Evolutionary conservation across 1,140 invertebrate genomes (phyloP).

Genomic region (Drosophila erecta): DNA sequence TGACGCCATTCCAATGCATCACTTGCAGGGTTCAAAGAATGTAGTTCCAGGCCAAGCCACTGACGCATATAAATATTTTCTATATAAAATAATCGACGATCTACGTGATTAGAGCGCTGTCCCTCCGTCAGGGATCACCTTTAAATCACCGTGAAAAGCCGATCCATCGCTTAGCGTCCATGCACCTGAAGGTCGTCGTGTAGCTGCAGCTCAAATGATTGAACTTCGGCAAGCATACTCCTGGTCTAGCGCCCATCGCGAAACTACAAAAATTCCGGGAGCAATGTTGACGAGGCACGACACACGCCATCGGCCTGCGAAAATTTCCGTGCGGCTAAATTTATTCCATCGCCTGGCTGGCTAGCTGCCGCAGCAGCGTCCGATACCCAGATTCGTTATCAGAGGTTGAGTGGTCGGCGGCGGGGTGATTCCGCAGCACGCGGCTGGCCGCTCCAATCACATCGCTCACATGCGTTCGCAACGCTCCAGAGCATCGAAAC

Average conservation of each 20-base stretch:
- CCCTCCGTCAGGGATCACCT: constrained; percentile 53
- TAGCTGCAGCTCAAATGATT: constrained; percentile 6
- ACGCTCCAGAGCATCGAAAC: constrained; percentile 30
- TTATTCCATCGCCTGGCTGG: constrained; percentile 48
- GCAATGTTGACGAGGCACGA: constrained; percentile 6
- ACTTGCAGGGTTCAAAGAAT: constrained; percentile 35
- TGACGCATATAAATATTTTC: constrained; percentile 50
- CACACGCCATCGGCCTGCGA: constrained; percentile 48
- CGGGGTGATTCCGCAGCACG: constrained; percentile 44
- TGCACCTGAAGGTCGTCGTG: constrained; percentile 26
- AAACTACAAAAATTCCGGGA: constrained; percentile 4
- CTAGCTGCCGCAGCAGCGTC: constrained; percentile 38
- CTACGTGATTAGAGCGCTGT: constrained; percentile 14
- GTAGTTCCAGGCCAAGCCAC: constrained; percentile 20
- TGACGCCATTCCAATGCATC: constrained; percentile 33
- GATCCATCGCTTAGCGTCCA: constrained; percentile 21
- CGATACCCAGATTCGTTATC: constrained; percentile 51
- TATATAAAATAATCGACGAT: constrained; percentile 25
- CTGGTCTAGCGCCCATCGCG: constrained; percentile 13
- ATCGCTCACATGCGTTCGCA: constrained; percentile 55
- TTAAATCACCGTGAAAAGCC: constrained; percentile 75
- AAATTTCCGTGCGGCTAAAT: constrained; percentile 64
- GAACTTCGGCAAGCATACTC: constrained; percentile 4
- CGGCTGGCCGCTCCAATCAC: constrained; percentile 57
- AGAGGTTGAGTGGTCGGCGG: constrained; percentile 12